These are phyloP conservation scores for Campylomormyrus tamandua DNA, from an alignment of 2,113 vertebrate genomes.

Conservation along the genomic window DNA sequence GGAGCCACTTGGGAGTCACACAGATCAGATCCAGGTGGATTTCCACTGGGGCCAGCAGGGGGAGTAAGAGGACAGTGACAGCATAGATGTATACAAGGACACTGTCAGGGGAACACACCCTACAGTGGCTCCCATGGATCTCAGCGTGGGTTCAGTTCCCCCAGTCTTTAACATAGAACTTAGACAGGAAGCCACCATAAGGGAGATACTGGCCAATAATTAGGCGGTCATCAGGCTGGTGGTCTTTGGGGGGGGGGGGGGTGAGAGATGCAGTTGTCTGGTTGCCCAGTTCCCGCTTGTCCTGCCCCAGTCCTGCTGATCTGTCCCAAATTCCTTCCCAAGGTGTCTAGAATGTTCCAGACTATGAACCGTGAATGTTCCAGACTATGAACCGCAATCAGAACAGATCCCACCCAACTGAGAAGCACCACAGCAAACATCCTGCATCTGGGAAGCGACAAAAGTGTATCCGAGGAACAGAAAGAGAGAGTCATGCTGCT, in stretches of 20 bases:
- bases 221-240: constrained; percentile 38
- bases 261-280: constrained; percentile 33
- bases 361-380: constrained; percentile 59
- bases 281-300: constrained; percentile 30
- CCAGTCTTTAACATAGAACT: constrained; percentile 53
- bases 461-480: constrained; percentile 47
- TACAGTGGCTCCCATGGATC: constrained; percentile 59
- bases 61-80: constrained; percentile 51
- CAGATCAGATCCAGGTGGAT: constrained; percentile 55
- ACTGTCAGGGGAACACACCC: constrained; percentile 51
- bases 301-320: constrained; percentile 33
- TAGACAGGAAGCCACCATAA: constrained; percentile 61
- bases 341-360: constrained; percentile 43
- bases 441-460: constrained; percentile 39
- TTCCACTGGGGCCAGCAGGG: constrained; percentile 51
- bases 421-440: constrained; percentile 50
- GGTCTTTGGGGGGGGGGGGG: background rate
- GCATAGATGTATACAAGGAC: constrained; percentile 58
- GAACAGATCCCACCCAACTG: constrained; percentile 60
- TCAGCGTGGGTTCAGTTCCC: constrained; percentile 52
- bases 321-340: constrained; percentile 10
- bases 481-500: constrained; percentile 16
- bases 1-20: constrained; percentile 32
- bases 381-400: constrained; percentile 64
- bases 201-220: constrained; percentile 52